Evolutionary conservation across 2,888 invertebrate species (phyloP).

Genomic region (Tetragonula carbonaria): DNA sequence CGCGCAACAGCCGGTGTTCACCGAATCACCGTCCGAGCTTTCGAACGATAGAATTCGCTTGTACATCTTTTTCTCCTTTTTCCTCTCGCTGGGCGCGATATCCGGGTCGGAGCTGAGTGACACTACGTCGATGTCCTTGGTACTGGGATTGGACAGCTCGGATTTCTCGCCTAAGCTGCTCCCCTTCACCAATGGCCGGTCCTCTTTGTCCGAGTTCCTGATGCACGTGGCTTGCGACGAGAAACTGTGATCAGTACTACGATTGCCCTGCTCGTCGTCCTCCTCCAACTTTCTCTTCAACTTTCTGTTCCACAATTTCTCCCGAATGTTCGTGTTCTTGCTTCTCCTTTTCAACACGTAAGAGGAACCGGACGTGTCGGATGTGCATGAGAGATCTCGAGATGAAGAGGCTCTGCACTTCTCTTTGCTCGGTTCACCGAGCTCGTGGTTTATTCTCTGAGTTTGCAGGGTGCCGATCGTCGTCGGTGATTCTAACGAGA

Average conservation of each 20-base stretch:
- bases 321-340: not conserved
- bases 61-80: conserved; percentile 1
- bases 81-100: not conserved
- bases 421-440: not conserved
- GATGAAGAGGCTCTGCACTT: not conserved
- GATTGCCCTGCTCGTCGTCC: not conserved
- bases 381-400: not conserved
- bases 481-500: conserved; percentile 42
- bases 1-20: not conserved
- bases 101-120: not conserved
- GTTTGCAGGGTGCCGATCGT: not conserved
- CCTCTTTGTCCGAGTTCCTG: no score
- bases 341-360: not conserved
- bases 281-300: not conserved
- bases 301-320: not conserved
- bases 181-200: not conserved
- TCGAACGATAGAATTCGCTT: conserved; percentile 7
- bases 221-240: not conserved
- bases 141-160: not conserved
- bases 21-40: conserved; percentile 4
- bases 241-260: not conserved
- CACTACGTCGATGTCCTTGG: not conserved
- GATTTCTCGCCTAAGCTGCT: not conserved
- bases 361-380: not conserved
- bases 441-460: not conserved